Conservation (phyloP, 1,140 invertebrate species). For the Drosophila equinoxialis region DNA sequence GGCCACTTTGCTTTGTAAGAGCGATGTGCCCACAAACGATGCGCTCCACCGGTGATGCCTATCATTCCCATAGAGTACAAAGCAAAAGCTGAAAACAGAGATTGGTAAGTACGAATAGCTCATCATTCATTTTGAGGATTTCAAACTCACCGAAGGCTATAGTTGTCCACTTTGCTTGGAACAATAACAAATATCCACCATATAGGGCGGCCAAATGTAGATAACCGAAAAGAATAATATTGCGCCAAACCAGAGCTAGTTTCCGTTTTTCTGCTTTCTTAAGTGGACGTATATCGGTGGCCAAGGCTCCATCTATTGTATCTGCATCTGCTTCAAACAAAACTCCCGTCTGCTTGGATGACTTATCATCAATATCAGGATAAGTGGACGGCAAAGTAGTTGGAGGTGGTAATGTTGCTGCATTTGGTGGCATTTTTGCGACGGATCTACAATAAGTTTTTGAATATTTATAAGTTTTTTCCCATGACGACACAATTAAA, state of each 20-base stretch:
- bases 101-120: not conserved
- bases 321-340: constrained; percentile 86
- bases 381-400: not conserved
- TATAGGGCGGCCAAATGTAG: constrained; percentile 95
- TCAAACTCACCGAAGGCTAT: constrained; percentile 86
- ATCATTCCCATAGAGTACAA: constrained; percentile 88
- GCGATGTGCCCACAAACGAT: constrained; percentile 96
- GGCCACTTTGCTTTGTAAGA: constrained; percentile 96
- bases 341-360: constrained; percentile 84
- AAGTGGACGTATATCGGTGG: constrained; percentile 73
- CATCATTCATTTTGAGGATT: not conserved
- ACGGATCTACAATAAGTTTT: not conserved
- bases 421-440: constrained; percentile 64
- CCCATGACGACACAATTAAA: too few species aligned
- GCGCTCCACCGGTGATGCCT: constrained; percentile 96
- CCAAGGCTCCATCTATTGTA: constrained; percentile 84
- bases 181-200: constrained; percentile 91
- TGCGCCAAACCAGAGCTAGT: constrained; percentile 93
- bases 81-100: constrained; percentile 33
- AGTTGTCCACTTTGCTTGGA: constrained; percentile 90
- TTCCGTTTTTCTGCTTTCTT: constrained; percentile 79
- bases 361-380: not conserved
- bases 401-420: constrained; percentile 29
- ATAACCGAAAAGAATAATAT: constrained; percentile 92
- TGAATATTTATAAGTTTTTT: too few species aligned